Conservation (phyloP, 2,888 invertebrate genomes). For the Ditylenchus weischeri region DNA sequence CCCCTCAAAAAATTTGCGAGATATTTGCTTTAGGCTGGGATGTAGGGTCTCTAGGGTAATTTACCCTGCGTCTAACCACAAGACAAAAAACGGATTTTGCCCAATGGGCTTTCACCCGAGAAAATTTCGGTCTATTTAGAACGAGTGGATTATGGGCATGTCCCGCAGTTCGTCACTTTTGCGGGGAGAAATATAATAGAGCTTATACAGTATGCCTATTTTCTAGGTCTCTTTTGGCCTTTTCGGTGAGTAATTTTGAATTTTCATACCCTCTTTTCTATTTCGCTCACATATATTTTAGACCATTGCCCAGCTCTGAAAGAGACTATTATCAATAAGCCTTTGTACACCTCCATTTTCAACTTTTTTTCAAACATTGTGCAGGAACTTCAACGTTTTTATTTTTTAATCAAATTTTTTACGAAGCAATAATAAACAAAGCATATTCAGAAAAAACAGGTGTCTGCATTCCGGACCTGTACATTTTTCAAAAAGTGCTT, state of each 20-base stretch:
- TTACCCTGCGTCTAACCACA: too few species aligned
- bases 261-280: too few species aligned
- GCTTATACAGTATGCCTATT: not conserved
- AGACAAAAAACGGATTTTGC: too few species aligned
- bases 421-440: too few species aligned
- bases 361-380: slow-evolving; percentile 2
- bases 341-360: slow-evolving; percentile 12
- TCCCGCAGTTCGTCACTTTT: too few species aligned
- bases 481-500: slow-evolving; percentile 30
- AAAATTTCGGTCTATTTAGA: too few species aligned
- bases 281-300: too few species aligned
- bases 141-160: too few species aligned
- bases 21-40: not conserved
- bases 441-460: slow-evolving; percentile 16
- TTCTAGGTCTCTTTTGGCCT: slow-evolving; percentile 40
- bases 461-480: slow-evolving; percentile 21
- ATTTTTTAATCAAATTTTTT: too few species aligned
- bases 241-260: not conserved
- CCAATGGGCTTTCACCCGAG: too few species aligned
- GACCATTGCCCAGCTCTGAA: slow-evolving; percentile 20
- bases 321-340: not conserved
- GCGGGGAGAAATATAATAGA: not conserved
- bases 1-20: too few species aligned
- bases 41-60: too few species aligned
- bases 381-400: slow-evolving; percentile 2